Evolutionary conservation across 2,113 vertebrate genomes (phyloP), one percentile per base, ranked within the genome.

Genomic region (Dasypus novemcinctus): DNA sequence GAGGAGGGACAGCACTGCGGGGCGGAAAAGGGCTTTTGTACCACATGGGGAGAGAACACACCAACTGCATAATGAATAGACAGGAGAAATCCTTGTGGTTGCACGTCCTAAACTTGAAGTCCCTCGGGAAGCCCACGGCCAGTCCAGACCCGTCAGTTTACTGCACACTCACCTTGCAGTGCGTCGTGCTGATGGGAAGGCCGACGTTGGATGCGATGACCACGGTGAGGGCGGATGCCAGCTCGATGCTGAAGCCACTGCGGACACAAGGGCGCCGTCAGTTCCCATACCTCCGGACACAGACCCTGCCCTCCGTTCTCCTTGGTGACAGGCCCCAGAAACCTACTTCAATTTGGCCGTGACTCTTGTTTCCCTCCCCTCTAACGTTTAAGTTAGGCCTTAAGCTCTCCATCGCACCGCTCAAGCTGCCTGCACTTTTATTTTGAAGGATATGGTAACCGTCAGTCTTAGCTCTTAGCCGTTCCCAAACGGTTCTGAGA

Each of bases 171-270:
- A 99, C 99, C 98, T 99, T 99, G 98, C 99, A 99, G 96, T 99
- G 99, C 7, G 99, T 99, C 0, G 99, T 99, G 97, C 99, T 99
- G 98, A 99, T 99, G 66, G 99, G 99, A 90, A 99, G 99, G 25
- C 99, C 99, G 0, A 99, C 95, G 3, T 99, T 99, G 61, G 99
- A 99, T 0, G 99, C 99, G 1, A 99, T 98, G 17, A 99, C 99
- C 68, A 99, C 99, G 0, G 99, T 99, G 90, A 99, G 86, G 0
- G 99, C 99, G 38, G 99, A 99, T 0, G 99, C 99, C 92, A 99
- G 97, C 96, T 99, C 99, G 20, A 99, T 99, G 97, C 99, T 99
- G 98, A 99, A 99, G 90, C 99, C 99, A 3, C 99, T 99, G 92
- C 17, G 89, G 86, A 93, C 33, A 85, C 57, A 97, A 59, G 90